A percentile compares a stretch with the other conserved stretches of the same genome.
Evolutionary conservation across 2,113 vertebrate species (phyloP).

Genomic region (Prunella himalayana): DNA sequence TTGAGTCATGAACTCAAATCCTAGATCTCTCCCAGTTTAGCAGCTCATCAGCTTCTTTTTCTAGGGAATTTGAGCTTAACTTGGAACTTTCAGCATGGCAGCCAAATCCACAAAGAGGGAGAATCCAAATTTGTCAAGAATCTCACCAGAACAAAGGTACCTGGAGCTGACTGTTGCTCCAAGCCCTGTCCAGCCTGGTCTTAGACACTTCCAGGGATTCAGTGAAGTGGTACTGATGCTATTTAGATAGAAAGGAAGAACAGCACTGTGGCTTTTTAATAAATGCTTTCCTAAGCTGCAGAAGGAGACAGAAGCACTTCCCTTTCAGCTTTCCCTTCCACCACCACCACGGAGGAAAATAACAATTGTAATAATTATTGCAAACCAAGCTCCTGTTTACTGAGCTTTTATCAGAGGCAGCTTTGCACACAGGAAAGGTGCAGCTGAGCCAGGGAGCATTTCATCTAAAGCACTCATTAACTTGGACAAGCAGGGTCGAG

Average conservation of each 20-base stretch:
- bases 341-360: not conserved
- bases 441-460: not conserved
- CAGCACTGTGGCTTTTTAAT: not conserved
- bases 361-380: not conserved
- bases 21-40: not conserved
- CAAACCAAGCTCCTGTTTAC: not conserved
- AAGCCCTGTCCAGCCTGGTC: not conserved
- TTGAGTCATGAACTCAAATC: not conserved
- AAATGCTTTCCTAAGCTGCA: not conserved
- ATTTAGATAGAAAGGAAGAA: not conserved
- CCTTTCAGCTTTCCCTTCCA: not conserved
- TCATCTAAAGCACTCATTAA: not conserved
- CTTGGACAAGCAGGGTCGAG: not conserved
- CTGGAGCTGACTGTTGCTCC: not conserved
- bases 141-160: not conserved
- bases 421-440: not conserved
- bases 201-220: not conserved
- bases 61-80: not conserved
- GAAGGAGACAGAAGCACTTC: not conserved
- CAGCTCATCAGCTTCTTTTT: not conserved
- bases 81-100: not conserved
- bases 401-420: not conserved
- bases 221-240: not conserved
- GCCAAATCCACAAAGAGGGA: not conserved
- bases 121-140: not conserved